phyloP scores from a whole-genome alignment of 2,797 vertebrate species.

The Periophthalmus magnuspinnatus region DNA sequence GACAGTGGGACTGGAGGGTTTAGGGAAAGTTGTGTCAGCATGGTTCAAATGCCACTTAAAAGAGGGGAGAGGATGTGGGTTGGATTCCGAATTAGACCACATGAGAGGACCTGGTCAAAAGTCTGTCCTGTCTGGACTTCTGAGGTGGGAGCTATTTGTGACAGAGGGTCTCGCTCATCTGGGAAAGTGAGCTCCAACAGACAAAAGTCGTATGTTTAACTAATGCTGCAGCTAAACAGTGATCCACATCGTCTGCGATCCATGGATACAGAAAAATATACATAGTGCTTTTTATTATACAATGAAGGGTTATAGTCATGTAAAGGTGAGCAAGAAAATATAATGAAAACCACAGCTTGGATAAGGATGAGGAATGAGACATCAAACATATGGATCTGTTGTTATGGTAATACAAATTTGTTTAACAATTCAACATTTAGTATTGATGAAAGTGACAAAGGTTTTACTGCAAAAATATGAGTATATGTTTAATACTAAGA shows the following conservation, averaged over 20 bases:
- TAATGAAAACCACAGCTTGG: not conserved
- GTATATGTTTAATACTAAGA: no score
- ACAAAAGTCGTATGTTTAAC: conserved; percentile 39
- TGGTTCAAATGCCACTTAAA: conserved; percentile 38
- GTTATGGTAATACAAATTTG: not conserved
- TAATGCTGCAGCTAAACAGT: conserved; percentile 12
- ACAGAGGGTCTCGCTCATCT: conserved; percentile 49
- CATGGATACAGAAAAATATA: conserved; percentile 3
- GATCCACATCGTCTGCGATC: not conserved
- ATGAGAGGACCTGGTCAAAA: conserved; percentile 38
- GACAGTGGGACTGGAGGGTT: conserved; percentile 28
- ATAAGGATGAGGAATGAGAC: not conserved
- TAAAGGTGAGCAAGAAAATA: not conserved
- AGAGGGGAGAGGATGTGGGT: conserved; percentile 38
- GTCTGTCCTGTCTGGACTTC: conserved; percentile 27
- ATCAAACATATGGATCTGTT: not conserved
- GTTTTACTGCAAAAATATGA: not conserved
- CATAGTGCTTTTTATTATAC: not conserved
- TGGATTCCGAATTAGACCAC: conserved; percentile 44
- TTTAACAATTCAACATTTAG: not conserved
- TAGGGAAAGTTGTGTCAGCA: conserved; percentile 28
- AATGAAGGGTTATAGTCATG: not conserved
- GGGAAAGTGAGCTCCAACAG: conserved; percentile 49
- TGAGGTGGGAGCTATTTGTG: conserved; percentile 23
- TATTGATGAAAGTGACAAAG: not conserved